Conservation (phyloP, 2,888 invertebrate genomes). For the Cryptus viduatorius region DNA sequence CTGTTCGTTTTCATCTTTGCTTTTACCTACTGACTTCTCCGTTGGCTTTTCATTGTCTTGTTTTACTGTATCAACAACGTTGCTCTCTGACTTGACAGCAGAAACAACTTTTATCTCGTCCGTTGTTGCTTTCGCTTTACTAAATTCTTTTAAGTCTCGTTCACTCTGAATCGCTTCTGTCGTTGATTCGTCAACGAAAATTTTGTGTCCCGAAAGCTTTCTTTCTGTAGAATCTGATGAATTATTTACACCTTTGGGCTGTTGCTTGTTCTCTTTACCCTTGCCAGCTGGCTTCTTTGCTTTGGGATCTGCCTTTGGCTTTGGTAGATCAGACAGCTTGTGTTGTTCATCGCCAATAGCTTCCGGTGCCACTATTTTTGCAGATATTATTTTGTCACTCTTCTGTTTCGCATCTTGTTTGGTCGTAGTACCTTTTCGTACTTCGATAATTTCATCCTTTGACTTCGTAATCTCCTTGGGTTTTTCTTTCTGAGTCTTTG, state of each 20-base stretch:
- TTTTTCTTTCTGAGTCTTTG: conserved; percentile 77
- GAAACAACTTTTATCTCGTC: conserved; percentile 37
- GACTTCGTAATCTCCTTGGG: conserved; percentile 68
- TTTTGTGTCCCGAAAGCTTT: conserved; percentile 41
- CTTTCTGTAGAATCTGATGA: conserved; percentile 22
- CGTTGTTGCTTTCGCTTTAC: conserved; percentile 33
- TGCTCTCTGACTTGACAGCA: conserved; percentile 7
- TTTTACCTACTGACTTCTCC: conserved; percentile 62
- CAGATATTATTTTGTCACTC: conserved; percentile 33
- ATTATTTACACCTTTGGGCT: conserved; percentile 38
- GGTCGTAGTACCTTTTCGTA: conserved; percentile 29
- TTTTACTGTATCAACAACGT: neutral
- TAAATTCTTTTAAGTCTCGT: conserved; percentile 48
- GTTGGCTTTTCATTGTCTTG: conserved; percentile 28
- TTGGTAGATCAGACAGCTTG: conserved; percentile 41
- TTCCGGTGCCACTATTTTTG: conserved; percentile 35
- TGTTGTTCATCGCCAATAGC: conserved; percentile 21
- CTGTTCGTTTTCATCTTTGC: conserved; percentile 59
- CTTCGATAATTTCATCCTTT: conserved; percentile 58
- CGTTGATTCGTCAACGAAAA: conserved; percentile 28
- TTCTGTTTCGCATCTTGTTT: conserved; percentile 61
- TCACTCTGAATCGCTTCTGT: conserved; percentile 51
- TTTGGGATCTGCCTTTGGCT: conserved; percentile 51
- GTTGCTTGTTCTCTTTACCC: conserved; percentile 61
- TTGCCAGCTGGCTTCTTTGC: conserved; percentile 55